A percentile compares a stretch with the other conserved stretches of the same genome.
Evolutionary conservation across 92 coral and sea anemone genomes (phyloP).

Genomic region (Zoanthus gigantus): DNA sequence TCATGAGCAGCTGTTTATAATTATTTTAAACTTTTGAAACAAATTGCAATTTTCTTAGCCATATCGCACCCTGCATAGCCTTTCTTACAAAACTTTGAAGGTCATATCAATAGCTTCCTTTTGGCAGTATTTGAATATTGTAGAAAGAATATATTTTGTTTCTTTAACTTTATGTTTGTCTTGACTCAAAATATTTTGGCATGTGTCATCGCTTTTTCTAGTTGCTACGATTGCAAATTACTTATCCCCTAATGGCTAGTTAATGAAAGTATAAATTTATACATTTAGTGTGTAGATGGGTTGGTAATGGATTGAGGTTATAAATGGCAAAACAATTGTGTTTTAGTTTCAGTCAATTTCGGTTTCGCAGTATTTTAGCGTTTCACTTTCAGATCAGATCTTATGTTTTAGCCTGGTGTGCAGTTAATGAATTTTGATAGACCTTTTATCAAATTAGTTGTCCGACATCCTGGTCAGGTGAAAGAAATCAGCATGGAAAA

Average conservation of each 20-base stretch:
- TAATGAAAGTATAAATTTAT: conserved; percentile 53
- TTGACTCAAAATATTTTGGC: conserved; percentile 30
- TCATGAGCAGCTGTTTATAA: conserved; percentile 80
- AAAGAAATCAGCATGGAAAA: neutral
- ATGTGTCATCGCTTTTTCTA: conserved; percentile 50
- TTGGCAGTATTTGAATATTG: conserved; percentile 5
- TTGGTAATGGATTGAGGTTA: conserved; percentile 2
- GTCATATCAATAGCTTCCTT: conserved; percentile 57
- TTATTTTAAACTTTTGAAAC: conserved; percentile 54
- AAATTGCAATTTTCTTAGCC: conserved; percentile 34
- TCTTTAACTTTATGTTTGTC: neutral
- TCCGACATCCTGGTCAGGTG: conserved; percentile 48
- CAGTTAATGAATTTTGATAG: conserved; percentile 48
- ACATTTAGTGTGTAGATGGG: conserved; percentile 34
- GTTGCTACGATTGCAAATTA: conserved; percentile 33
- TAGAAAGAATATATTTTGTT: neutral
- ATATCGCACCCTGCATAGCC: conserved; percentile 49
- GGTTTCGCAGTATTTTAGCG: neutral
- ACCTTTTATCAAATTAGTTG: conserved; percentile 47
- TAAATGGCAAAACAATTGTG: conserved; percentile 29
- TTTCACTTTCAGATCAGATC: neutral
- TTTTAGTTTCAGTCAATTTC: conserved; percentile 25
- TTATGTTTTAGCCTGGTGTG: conserved; percentile 14
- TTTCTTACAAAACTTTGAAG: conserved; percentile 46
- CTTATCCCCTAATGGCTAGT: conserved; percentile 50